phyloP scores from a whole-genome alignment of 2,113 vertebrate genomes.

The Nycticebus coucang region DNA sequence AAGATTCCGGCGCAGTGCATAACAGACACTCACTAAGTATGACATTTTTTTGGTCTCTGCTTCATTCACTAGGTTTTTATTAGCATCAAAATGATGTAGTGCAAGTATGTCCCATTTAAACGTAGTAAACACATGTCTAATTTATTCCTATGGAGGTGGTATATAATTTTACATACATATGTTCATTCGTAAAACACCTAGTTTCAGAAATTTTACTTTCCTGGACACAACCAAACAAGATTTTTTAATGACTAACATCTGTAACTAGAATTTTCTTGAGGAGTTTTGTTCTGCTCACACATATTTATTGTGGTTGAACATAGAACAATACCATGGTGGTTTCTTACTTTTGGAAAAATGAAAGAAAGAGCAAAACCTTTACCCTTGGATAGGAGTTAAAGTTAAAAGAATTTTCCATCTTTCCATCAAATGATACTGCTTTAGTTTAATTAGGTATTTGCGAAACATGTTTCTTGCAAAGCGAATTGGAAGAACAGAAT shows the following conservation, averaged over 20 bases:
- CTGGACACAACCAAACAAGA: not conserved
- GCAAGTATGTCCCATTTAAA: not conserved
- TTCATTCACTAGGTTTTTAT: not conserved
- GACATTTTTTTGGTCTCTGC: not conserved
- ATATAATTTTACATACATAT: not conserved
- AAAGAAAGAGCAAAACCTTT: not conserved
- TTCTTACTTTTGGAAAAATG: not conserved
- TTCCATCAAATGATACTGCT: not conserved
- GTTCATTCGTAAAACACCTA: not conserved
- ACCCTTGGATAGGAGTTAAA: not conserved
- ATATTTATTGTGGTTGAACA: not conserved
- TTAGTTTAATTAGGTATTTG: conserved; percentile 10
- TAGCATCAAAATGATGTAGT: conserved; percentile 8
- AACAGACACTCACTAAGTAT: not conserved
- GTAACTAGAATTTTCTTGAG: not conserved
- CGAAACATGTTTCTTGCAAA: conserved; percentile 17
- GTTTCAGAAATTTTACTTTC: conserved; percentile 28
- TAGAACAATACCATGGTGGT: not conserved
- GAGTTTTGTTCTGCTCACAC: not conserved
- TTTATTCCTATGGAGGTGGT: not conserved
- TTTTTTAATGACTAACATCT: not conserved
- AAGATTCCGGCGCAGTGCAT: not conserved
- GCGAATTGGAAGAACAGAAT: conserved; percentile 20
- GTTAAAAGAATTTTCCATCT: conserved; percentile 23
- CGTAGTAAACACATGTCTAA: not conserved